Evolutionary conservation across 2,888 invertebrate species (phyloP).

Genomic region (Idaea dimidiata): DNA sequence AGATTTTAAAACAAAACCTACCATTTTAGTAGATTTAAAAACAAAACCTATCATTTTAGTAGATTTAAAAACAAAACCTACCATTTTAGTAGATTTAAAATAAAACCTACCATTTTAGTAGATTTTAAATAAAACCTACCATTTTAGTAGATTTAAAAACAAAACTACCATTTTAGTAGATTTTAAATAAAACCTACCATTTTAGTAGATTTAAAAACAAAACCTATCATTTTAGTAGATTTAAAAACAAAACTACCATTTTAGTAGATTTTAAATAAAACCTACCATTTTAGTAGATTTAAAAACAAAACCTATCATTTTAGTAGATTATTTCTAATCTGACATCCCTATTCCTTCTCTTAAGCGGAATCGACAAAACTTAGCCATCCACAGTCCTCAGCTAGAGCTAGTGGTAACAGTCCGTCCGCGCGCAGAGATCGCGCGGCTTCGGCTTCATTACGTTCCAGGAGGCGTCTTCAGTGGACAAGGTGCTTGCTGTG

Average conservation of each 20-base stretch:
- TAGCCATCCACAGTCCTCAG: conserved; percentile 9
- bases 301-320: not conserved
- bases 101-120: no score
- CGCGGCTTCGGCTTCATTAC: conserved; percentile 97
- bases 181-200: no score
- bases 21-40: no score
- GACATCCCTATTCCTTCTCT: not conserved
- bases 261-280: not conserved
- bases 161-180: no score
- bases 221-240: no score
- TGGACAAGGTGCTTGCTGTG: conserved; percentile 94
- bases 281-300: not conserved
- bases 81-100: no score
- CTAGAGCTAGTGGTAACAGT: conserved; percentile 7
- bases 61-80: no score
- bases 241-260: not conserved
- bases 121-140: no score
- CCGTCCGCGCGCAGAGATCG: conserved; percentile 88
- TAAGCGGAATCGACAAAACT: not conserved
- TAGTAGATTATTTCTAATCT: not conserved
- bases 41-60: no score
- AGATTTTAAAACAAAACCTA: no score
- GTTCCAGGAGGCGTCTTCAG: conserved; percentile 93
- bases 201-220: no score
- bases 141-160: no score